These are phyloP conservation scores for Shargacucullia verbasci DNA, from an alignment of 2,888 invertebrate genomes.

Conservation along the genomic window DNA sequence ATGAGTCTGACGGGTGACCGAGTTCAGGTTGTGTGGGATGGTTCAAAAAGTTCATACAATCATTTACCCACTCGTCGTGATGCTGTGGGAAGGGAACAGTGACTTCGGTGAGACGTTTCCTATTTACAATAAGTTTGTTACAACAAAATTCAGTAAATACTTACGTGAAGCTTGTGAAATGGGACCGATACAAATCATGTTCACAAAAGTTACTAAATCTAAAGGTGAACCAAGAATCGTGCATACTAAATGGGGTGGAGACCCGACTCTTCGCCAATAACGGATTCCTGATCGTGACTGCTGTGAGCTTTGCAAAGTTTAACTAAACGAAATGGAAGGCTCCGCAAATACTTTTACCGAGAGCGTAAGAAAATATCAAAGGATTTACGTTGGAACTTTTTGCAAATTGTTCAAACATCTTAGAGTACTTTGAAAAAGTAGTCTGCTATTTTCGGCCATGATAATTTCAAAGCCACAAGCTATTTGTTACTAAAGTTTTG, in stretches of 20 bases:
- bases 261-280: conserved; percentile 29
- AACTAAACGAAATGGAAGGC: conserved; percentile 17
- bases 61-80: conserved; percentile 44
- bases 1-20: conserved; percentile 26
- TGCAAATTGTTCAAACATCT: no score
- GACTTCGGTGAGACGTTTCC: conserved; percentile 28
- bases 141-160: no score
- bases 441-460: no score
- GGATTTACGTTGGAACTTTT: no score
- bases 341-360: background rate
- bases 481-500: no score
- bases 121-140: conserved; percentile 27
- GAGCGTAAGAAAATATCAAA: no score
- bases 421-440: no score
- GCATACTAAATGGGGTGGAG: conserved; percentile 13
- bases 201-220: conserved; percentile 20
- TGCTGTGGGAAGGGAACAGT: conserved; percentile 27
- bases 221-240: conserved; percentile 42
- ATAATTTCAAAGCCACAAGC: no score
- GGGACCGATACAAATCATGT: conserved; percentile 28
- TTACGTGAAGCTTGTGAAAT: conserved; percentile 22
- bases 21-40: conserved; percentile 44
- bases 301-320: conserved; percentile 17
- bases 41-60: conserved; percentile 39
- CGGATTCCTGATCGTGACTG: conserved; percentile 36